Evolutionary conservation across 2,888 invertebrate genomes (phyloP).

Genomic region (Harpalus rubripes): DNA sequence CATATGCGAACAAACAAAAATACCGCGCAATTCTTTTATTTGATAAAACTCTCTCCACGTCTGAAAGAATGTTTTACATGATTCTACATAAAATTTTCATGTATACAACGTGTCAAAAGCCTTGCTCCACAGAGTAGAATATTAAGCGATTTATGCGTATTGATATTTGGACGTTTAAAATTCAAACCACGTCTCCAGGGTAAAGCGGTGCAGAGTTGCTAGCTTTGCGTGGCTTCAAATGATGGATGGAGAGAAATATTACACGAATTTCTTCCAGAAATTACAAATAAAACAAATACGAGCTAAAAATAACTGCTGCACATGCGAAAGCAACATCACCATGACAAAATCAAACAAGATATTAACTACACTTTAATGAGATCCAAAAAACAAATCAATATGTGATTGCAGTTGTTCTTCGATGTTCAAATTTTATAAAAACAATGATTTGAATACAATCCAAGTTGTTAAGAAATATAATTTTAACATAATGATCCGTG

Average conservation of each 20-base stretch:
- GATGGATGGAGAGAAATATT: slow-evolving; percentile 47
- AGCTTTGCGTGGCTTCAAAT: slow-evolving; percentile 25
- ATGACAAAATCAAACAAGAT: slow-evolving; percentile 11
- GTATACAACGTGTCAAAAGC: slow-evolving; percentile 50
- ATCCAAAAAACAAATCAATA: slow-evolving; percentile 25
- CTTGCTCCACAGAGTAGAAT: not conserved
- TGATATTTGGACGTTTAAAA: slow-evolving; percentile 44
- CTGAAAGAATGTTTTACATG: slow-evolving; percentile 22
- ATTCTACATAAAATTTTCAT: slow-evolving; percentile 48
- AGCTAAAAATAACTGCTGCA: slow-evolving; percentile 29
- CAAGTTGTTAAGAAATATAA: not conserved
- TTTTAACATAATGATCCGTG: not conserved
- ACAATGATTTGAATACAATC: not conserved
- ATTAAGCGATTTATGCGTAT: slow-evolving; percentile 49
- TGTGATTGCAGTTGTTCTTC: slow-evolving; percentile 4
- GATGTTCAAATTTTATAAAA: not conserved
- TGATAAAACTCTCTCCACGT: slow-evolving; percentile 16
- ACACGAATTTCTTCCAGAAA: slow-evolving; percentile 51
- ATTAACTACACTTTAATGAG: slow-evolving; percentile 47
- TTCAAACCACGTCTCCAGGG: slow-evolving; percentile 22
- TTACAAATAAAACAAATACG: slow-evolving; percentile 51
- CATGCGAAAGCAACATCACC: slow-evolving; percentile 51
- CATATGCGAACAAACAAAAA: not conserved
- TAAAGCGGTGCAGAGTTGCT: slow-evolving; percentile 13
- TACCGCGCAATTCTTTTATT: not conserved